These are phyloP conservation scores for Oedothorax gibbosus DNA, from an alignment of 1,140 invertebrate species.

Conservation along the genomic window DNA sequence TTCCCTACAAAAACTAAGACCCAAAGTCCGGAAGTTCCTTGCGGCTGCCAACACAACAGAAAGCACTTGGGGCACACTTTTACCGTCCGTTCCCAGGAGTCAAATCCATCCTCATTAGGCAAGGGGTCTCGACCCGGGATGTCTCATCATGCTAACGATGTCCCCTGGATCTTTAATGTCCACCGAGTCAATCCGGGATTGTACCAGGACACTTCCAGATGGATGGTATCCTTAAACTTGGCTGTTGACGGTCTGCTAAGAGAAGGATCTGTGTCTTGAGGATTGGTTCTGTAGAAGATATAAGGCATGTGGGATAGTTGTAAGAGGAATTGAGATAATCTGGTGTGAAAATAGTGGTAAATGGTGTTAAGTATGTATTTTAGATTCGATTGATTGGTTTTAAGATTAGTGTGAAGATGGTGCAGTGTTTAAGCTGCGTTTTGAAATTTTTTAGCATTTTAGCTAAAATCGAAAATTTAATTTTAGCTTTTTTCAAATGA, in stretches of 20 bases:
- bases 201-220: conserved; percentile 29
- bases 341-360: no score
- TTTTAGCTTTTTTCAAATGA: no score
- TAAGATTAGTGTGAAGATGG: no score
- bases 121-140: conserved; percentile 40
- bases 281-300: conserved; percentile 1
- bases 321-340: no score
- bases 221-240: background rate
- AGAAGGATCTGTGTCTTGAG: no score
- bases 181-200: conserved; percentile 41
- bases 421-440: no score
- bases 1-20: background rate
- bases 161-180: conserved; percentile 52
- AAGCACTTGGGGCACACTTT: conserved; percentile 46
- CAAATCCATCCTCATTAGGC: conserved; percentile 57
- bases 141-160: conserved; percentile 58
- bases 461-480: no score
- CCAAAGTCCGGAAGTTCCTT: conserved; percentile 41
- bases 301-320: conserved; percentile 25
- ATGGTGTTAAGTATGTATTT: no score
- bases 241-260: conserved; percentile 9
- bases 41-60: conserved; percentile 54
- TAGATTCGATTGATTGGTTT: no score
- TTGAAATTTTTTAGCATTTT: no score
- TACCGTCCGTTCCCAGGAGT: conserved; percentile 30